Evolutionary conservation across 2,888 invertebrate species (phyloP).

Genomic region (Pandemis heparana): DNA sequence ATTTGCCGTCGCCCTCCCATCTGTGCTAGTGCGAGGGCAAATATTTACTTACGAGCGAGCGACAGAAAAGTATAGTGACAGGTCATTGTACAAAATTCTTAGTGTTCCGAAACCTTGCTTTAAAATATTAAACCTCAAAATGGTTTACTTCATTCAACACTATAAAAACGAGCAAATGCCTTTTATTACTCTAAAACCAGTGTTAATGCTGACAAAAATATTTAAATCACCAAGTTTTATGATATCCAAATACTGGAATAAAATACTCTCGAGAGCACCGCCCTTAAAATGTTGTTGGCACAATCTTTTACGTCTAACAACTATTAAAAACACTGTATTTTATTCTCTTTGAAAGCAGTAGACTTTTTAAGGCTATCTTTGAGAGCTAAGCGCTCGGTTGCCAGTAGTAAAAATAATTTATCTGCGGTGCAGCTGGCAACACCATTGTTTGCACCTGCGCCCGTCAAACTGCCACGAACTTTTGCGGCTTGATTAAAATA

Average conservation of each 20-base stretch:
- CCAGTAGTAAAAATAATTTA: constrained; percentile 10
- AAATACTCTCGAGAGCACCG: neutral
- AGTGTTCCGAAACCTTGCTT: no score
- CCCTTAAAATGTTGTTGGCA: constrained; percentile 5
- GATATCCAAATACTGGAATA: neutral
- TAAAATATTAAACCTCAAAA: no score
- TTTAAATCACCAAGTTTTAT: constrained; percentile 12
- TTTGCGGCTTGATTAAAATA: constrained; percentile 32
- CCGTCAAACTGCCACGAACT: constrained; percentile 11
- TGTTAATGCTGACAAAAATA: neutral
- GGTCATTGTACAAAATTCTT: no score
- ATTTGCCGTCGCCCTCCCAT: no score
- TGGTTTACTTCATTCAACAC: neutral
- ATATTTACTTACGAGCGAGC: no score
- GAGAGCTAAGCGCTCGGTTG: neutral
- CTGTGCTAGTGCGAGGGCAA: no score
- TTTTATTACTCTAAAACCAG: neutral
- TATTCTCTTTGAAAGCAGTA: neutral
- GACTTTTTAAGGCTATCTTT: neutral
- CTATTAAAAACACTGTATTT: neutral
- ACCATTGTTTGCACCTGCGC: constrained; percentile 29
- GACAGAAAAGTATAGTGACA: no score
- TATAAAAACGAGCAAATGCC: neutral
- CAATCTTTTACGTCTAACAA: neutral
- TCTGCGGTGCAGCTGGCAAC: constrained; percentile 14